phyloP scores from a whole-genome alignment of 1,140 invertebrate species.

The Diorhabda carinulata region DNA sequence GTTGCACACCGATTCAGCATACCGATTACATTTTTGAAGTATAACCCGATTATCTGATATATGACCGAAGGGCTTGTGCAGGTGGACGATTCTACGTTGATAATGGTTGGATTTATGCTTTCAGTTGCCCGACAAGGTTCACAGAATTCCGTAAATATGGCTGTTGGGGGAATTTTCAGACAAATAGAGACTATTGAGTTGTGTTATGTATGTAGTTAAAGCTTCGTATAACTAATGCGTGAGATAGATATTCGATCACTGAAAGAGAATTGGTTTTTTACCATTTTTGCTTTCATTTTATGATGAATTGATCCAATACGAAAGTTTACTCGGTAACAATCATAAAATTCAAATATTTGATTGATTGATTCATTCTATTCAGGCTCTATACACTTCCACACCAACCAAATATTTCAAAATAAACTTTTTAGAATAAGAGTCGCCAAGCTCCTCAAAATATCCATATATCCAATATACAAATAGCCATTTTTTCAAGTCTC shows the following conservation, averaged over 20 bases:
- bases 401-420: too few species aligned
- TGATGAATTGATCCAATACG: too few species aligned
- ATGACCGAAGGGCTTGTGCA: background rate
- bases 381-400: too few species aligned
- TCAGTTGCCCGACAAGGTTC: background rate
- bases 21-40: conserved; percentile 2
- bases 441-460: too few species aligned
- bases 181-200: background rate
- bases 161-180: background rate
- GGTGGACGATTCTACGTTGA: conserved; percentile 1
- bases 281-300: background rate
- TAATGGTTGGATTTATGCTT: background rate
- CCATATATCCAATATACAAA: too few species aligned
- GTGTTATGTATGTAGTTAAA: background rate
- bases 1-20: background rate
- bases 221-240: background rate
- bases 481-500: too few species aligned
- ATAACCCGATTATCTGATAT: background rate
- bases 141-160: background rate
- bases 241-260: background rate
- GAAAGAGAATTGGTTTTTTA: background rate
- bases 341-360: too few species aligned
- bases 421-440: too few species aligned
- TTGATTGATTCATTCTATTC: too few species aligned
- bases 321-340: too few species aligned